Base-by-base conservation (phyloP, 2,113 vertebrate species). In the Tichodroma muraria region DNA sequence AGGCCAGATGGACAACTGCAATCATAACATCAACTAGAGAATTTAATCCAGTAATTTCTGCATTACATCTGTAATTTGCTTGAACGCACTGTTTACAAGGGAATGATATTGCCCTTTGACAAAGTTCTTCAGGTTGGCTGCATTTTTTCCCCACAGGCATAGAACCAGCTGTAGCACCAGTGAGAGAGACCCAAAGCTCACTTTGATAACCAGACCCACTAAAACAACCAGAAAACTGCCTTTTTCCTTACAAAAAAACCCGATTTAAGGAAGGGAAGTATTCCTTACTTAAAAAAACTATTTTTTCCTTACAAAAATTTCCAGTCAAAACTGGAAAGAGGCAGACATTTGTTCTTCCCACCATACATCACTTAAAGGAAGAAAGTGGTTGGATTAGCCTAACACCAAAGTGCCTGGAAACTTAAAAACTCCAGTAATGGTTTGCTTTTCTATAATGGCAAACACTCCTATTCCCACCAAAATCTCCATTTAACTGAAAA, bases 1-100 rank as follows among this genome's bases (percentile, higher is more conserved):
- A 88, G 82, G 85, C 80, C 96, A 95, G 90, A 90, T 86, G 94
- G 88, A 90, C 90, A 93, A 95, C 7, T 53, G 72, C 76, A 85
- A 68, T 70, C 54, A 23, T 22, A 94, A 76, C 71, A 90, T 44
- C 65, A 82, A 44, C 68, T 68, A 80, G 68, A 75, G 52, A 71
- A 86, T 84, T 94, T 60, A 52, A 88, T 76, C 73, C 78, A 65
- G 70, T 89, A 89, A 90, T 92, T 94, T 93, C 61, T 92, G 57
- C 61, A 85, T 92, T 83, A 80, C 24, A 6, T 53, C 72, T 54
- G 33, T 78, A 88, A 93, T 91, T 91, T 94, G 40, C 72, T 85
- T 72, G 52, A 89, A 79, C 30, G 69, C 52, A 64, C 69, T 78
- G 84, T 85, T 95, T 94, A 93, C 2, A 4, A 82, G 66, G 63